phyloP scores from a whole-genome alignment of 1,140 invertebrate species.

The Drosophila triauraria region DNA sequence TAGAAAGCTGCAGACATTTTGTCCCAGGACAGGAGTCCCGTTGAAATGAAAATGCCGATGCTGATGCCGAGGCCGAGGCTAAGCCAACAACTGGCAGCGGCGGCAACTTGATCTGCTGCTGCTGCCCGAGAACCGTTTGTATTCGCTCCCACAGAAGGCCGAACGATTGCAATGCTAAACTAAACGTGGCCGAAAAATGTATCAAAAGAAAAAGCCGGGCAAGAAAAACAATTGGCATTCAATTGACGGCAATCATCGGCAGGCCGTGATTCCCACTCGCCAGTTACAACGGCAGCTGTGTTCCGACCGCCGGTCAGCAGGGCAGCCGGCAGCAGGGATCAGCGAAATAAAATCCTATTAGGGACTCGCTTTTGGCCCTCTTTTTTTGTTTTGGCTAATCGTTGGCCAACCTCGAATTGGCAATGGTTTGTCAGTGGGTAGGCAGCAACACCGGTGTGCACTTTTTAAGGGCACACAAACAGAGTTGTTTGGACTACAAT shows the following conservation, averaged over 20 bases:
- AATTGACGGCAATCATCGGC: slow-evolving; percentile 72
- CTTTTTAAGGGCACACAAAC: background rate
- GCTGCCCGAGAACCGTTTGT: slow-evolving; percentile 55
- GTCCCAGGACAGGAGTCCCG: slow-evolving; percentile 39
- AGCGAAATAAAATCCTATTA: slow-evolving; percentile 36
- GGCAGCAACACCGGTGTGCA: background rate
- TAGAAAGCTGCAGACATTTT: slow-evolving; percentile 31
- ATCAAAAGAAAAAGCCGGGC: slow-evolving; percentile 46
- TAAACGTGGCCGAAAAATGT: slow-evolving; percentile 59
- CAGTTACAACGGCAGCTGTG: slow-evolving; percentile 3
- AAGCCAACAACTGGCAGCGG: slow-evolving; percentile 30
- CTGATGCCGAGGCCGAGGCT: slow-evolving; percentile 28
- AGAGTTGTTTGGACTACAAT: background rate
- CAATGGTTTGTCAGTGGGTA: background rate
- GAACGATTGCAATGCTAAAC: slow-evolving; percentile 36
- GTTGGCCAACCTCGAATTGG: slow-evolving; percentile 2
- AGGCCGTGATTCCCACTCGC: slow-evolving; percentile 55
- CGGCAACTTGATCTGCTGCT: slow-evolving; percentile 61
- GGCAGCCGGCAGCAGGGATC: slow-evolving; percentile 9
- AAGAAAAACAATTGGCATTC: slow-evolving; percentile 73
- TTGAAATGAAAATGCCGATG: slow-evolving; percentile 66
- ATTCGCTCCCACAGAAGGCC: slow-evolving; percentile 42
- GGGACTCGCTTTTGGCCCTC: slow-evolving; percentile 2
- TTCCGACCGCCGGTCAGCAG: background rate
- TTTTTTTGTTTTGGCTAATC: slow-evolving; percentile 24